Evolutionary conservation across 2,113 vertebrate genomes (phyloP).

Genomic region (Myotis lucifugus): DNA sequence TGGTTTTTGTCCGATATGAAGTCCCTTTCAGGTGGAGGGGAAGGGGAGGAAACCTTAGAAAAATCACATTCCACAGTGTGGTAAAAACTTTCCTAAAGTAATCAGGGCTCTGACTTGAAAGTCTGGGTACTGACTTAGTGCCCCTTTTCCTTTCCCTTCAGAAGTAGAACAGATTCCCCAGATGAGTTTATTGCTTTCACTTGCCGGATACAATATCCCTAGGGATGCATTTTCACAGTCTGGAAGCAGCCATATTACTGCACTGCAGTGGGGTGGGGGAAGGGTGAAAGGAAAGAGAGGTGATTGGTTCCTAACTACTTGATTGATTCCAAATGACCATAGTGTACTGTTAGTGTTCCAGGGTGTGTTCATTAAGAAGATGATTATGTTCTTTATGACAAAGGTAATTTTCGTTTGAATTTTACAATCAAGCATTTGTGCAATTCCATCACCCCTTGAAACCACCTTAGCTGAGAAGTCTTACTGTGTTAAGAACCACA

Average conservation of each 20-base stretch:
- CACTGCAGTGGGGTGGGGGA: neutral
- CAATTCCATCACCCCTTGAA: neutral
- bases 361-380: constrained; percentile 59
- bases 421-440: neutral
- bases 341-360: constrained; percentile 39
- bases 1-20: neutral
- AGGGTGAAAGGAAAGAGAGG: neutral
- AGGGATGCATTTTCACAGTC: constrained; percentile 1
- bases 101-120: constrained; percentile 11
- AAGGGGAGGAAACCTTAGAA: neutral
- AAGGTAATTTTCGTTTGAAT: constrained; percentile 70
- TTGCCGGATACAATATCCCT: constrained; percentile 36
- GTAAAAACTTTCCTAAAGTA: constrained; percentile 35
- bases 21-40: neutral
- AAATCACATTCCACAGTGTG: neutral
- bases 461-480: constrained; percentile 43
- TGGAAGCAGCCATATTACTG: constrained; percentile 28
- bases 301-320: constrained; percentile 41
- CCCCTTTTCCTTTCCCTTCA: neutral
- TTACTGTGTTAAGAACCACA: constrained; percentile 56
- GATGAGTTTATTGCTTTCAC: constrained; percentile 32
- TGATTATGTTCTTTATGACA: constrained; percentile 61
- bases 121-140: neutral
- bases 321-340: constrained; percentile 49
- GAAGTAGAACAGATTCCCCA: constrained; percentile 24